Evolutionary conservation across 2,888 invertebrate genomes (phyloP).

Genomic region (Xylocampa areola): DNA sequence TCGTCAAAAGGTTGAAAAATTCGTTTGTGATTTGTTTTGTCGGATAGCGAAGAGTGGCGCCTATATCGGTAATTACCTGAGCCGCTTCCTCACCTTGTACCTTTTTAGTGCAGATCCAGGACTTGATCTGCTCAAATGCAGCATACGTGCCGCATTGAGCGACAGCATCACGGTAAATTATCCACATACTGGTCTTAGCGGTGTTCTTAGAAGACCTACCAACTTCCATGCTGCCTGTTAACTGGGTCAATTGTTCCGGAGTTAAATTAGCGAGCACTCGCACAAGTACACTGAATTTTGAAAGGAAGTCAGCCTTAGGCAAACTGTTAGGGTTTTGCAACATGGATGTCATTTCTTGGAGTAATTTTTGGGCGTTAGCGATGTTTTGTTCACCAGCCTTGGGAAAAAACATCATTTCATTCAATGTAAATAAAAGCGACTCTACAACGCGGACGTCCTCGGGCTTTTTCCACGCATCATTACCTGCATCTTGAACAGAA

Average conservation of each 20-base stretch:
- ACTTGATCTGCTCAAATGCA: slow-evolving; percentile 90
- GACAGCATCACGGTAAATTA: slow-evolving; percentile 91
- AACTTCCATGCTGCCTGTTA: slow-evolving; percentile 85
- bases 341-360: slow-evolving; percentile 90
- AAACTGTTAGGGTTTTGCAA: slow-evolving; percentile 89
- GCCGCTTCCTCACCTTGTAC: slow-evolving; percentile 90
- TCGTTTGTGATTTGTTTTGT: slow-evolving; percentile 90
- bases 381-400: slow-evolving; percentile 74
- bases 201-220: slow-evolving; percentile 76
- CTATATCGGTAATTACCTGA: slow-evolving; percentile 87
- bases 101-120: slow-evolving; percentile 89
- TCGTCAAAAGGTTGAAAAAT: slow-evolving; percentile 89
- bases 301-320: slow-evolving; percentile 88
- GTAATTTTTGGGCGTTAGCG: slow-evolving; percentile 79
- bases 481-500: slow-evolving; percentile 70
- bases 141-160: slow-evolving; percentile 92
- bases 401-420: slow-evolving; percentile 57
- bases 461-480: slow-evolving; percentile 77
- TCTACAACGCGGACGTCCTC: slow-evolving; percentile 80
- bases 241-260: slow-evolving; percentile 89
- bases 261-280: slow-evolving; percentile 90
- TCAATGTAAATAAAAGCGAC: slow-evolving; percentile 88
- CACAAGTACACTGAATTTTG: slow-evolving; percentile 91
- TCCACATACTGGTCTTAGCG: slow-evolving; percentile 87
- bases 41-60: slow-evolving; percentile 88